Conservation (phyloP, 2,888 invertebrate genomes). For the Phytoseiulus persimilis region DNA sequence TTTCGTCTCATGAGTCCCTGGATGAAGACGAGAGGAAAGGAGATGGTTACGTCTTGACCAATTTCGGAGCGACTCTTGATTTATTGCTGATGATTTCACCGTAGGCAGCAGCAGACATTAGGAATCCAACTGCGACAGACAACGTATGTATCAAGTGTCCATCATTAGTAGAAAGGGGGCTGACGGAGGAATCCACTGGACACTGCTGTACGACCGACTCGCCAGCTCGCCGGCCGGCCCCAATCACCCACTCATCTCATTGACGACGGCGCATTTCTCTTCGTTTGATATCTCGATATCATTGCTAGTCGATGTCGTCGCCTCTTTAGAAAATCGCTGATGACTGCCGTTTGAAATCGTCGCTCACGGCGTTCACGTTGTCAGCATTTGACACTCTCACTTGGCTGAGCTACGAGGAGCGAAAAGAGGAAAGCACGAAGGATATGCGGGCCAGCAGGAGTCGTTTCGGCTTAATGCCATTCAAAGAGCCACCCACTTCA, state of each 20-base stretch:
- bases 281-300: background rate
- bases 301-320: background rate
- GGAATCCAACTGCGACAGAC: background rate
- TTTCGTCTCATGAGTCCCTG: background rate
- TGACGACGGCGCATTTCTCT: background rate
- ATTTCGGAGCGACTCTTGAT: background rate
- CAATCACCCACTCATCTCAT: background rate
- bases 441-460: background rate
- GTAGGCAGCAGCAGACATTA: background rate
- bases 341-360: background rate
- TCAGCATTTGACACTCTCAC: background rate
- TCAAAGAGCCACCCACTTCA: background rate
- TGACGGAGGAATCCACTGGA: background rate
- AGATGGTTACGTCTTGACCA: background rate
- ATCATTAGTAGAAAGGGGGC: background rate
- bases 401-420: background rate
- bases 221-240: background rate
- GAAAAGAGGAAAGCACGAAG: background rate
- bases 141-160: background rate
- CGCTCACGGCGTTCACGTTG: background rate
- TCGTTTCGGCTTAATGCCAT: background rate
- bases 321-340: background rate
- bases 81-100: background rate
- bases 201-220: background rate
- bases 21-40: background rate